These are phyloP conservation scores for Ennomos fuscantarius DNA, from an alignment of 2,888 invertebrate genomes.

Conservation along the genomic window DNA sequence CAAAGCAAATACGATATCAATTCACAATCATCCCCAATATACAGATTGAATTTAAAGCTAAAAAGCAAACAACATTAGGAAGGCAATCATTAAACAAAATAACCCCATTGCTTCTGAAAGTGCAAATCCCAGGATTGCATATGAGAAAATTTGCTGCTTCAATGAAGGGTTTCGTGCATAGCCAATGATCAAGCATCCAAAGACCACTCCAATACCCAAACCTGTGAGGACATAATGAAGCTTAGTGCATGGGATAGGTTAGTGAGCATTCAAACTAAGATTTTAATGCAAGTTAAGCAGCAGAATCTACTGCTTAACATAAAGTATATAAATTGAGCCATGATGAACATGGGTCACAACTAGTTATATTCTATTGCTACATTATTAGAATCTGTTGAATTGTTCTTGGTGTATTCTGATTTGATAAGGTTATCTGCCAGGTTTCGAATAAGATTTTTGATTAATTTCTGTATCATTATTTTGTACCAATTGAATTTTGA, in stretches of 20 bases:
- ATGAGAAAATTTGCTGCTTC: constrained; percentile 99
- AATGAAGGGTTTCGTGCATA: constrained; percentile 98
- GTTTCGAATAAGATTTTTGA: neutral
- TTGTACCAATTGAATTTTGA: neutral
- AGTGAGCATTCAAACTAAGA: constrained; percentile 5
- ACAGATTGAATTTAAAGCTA: constrained; percentile 73
- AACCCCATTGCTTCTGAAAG: constrained; percentile 99
- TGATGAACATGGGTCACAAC: too few species aligned
- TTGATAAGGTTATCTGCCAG: neutral
- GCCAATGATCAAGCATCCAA: constrained; percentile 98
- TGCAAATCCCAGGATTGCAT: constrained; percentile 99
- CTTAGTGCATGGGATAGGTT: constrained; percentile 24
- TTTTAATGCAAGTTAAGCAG: too few species aligned
- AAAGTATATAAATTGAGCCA: too few species aligned
- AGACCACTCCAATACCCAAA: constrained; percentile 98
- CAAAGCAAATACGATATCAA: constrained; percentile 42
- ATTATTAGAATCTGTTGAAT: neutral
- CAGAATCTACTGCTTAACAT: too few species aligned
- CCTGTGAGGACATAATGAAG: constrained; percentile 84
- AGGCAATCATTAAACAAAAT: constrained; percentile 99
- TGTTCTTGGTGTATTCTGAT: too few species aligned
- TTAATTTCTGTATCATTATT: neutral
- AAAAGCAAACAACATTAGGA: constrained; percentile 98
- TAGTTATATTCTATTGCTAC: too few species aligned
- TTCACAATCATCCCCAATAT: constrained; percentile 47